Percentiles rank a stretch among this genome's conserved stretches.
Conservation (phyloP, 2,888 invertebrate genomes). For the Eurytoma adleriae region DNA sequence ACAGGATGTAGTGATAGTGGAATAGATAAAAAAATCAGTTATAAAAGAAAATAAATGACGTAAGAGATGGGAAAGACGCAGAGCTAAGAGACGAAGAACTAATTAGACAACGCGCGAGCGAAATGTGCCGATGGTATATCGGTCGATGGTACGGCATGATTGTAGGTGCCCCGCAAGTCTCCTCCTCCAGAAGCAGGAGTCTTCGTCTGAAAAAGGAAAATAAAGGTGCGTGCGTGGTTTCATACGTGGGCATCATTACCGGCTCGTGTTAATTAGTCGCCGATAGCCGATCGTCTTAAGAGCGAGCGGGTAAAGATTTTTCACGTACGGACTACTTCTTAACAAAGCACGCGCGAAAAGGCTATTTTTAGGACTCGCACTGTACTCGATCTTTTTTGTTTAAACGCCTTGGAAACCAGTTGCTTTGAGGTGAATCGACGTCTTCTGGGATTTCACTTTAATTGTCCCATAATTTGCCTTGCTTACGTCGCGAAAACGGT, state of each 20-base stretch:
- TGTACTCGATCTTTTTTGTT: conserved; percentile 10
- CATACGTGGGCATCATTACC: conserved; percentile 69
- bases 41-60: background rate
- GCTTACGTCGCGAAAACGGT: too few species aligned
- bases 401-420: conserved; percentile 28
- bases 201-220: conserved; percentile 17
- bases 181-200: background rate
- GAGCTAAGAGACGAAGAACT: conserved; percentile 57
- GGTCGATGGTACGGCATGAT: conserved; percentile 54
- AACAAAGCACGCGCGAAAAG: conserved; percentile 24
- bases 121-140: conserved; percentile 58
- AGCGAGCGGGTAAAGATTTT: background rate
- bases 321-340: conserved; percentile 34
- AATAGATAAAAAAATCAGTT: background rate
- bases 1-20: background rate
- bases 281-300: conserved; percentile 69
- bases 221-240: conserved; percentile 40
- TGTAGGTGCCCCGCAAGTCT: background rate
- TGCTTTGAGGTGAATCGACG: conserved; percentile 22
- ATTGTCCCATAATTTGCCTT: conserved; percentile 33
- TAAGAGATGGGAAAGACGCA: background rate
- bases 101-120: conserved; percentile 69
- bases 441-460: conserved; percentile 33
- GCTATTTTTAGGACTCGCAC: conserved; percentile 35
- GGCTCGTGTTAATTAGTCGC: conserved; percentile 72